These are phyloP conservation scores for Melanogrammus aeglefinus DNA, from an alignment of 2,797 vertebrate species.

Conservation along the genomic window DNA sequence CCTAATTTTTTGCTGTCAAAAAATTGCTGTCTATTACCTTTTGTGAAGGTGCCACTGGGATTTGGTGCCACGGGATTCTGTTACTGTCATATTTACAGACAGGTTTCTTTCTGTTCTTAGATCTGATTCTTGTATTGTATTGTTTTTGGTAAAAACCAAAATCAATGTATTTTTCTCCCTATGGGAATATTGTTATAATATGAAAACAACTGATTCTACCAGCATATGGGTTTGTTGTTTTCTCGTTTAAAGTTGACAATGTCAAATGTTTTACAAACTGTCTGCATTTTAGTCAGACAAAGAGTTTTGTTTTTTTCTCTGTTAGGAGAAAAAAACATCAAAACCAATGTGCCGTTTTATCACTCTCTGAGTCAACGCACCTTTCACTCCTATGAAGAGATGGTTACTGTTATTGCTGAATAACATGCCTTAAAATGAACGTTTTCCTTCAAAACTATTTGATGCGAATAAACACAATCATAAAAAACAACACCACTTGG, in stretches of 20 bases:
- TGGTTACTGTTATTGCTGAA: slow-evolving; percentile 24
- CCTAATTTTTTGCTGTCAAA: slow-evolving; percentile 9
- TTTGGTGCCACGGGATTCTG: neutral
- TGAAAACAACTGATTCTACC: slow-evolving; percentile 9
- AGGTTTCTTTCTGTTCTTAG: slow-evolving; percentile 15
- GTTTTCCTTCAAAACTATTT: slow-evolving; percentile 67
- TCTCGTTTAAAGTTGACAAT: slow-evolving; percentile 33
- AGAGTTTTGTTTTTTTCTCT: slow-evolving; percentile 14
- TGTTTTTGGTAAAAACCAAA: slow-evolving; percentile 31
- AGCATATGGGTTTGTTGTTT: slow-evolving; percentile 29
- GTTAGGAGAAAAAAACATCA: neutral
- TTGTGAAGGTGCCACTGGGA: slow-evolving; percentile 43
- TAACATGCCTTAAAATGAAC: slow-evolving; percentile 51
- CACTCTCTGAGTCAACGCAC: slow-evolving; percentile 55
- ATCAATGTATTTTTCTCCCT: slow-evolving; percentile 15
- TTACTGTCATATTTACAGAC: slow-evolving; percentile 44
- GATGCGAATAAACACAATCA: slow-evolving; percentile 71
- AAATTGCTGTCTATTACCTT: slow-evolving; percentile 25
- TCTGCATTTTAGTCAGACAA: slow-evolving; percentile 50
- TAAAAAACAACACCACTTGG: slow-evolving; percentile 35
- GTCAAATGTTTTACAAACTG: slow-evolving; percentile 11
- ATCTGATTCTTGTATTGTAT: neutral
- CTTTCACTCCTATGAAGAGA: slow-evolving; percentile 55
- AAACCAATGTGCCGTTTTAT: slow-evolving; percentile 45
- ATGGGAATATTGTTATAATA: slow-evolving; percentile 22